Percentiles rank a stretch among this genome's conserved stretches.
Conservation (phyloP, 2,113 vertebrate genomes). For the Addax nasomaculatus region DNA sequence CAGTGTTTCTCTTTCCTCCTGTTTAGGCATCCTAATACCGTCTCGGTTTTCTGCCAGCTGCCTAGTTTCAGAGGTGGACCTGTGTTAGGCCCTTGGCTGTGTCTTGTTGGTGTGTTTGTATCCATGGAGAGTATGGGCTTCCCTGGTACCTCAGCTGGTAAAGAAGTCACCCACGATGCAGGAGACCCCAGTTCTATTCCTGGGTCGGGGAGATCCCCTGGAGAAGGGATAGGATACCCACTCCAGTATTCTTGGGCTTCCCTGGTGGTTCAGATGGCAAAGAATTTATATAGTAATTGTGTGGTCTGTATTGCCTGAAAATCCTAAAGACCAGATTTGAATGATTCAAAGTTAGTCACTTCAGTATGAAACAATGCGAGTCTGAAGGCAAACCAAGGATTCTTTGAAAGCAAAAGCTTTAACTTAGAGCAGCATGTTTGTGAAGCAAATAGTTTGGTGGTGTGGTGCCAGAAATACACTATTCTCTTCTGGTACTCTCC, state of each 20-base stretch:
- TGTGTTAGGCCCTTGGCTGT: neutral
- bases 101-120: neutral
- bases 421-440: neutral
- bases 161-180: neutral
- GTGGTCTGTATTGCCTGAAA: neutral
- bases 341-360: conserved; percentile 33
- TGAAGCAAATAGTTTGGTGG: neutral
- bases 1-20: neutral
- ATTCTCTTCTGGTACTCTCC: neutral
- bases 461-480: neutral
- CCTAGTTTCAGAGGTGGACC: neutral
- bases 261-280: neutral
- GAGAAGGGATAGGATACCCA: neutral
- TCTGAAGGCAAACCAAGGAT: neutral
- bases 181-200: neutral
- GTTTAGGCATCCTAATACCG: neutral
- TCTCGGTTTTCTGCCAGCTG: neutral
- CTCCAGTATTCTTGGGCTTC: neutral
- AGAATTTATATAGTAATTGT: neutral
- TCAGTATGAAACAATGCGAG: neutral
- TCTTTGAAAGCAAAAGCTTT: conserved; percentile 32
- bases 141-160: neutral
- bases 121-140: neutral
- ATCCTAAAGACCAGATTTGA: neutral
- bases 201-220: neutral